Conservation (phyloP, 2,797 vertebrate genomes). For the Halcyon chelicuti region DNA sequence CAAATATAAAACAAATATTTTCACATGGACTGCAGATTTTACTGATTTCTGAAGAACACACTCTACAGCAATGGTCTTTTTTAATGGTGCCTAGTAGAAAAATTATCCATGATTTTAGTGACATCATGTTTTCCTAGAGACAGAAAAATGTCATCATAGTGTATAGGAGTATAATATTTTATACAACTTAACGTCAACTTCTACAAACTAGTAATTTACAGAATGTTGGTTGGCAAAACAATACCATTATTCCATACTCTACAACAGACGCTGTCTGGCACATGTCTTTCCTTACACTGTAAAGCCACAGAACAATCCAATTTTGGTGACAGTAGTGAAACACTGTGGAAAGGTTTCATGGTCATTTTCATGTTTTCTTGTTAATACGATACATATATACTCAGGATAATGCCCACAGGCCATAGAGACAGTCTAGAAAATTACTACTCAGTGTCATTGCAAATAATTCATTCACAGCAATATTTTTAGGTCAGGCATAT, state of each 20-base stretch:
- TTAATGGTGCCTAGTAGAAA: background rate
- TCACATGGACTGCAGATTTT: background rate
- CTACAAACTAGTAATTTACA: background rate
- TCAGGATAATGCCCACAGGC: background rate
- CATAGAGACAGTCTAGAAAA: background rate
- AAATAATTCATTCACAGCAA: constrained; percentile 40
- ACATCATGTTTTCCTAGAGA: background rate
- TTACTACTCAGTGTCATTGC: background rate
- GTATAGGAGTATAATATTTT: background rate
- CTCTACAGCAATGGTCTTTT: background rate
- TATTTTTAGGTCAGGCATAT: constrained; percentile 52
- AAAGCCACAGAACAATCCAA: background rate
- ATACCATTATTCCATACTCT: background rate
- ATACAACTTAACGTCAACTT: background rate
- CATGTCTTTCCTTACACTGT: background rate
- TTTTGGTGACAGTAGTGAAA: background rate
- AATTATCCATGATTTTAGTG: background rate
- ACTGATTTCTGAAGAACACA: background rate
- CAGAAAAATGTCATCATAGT: background rate
- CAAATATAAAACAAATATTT: background rate
- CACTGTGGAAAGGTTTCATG: background rate
- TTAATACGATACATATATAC: background rate
- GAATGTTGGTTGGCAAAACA: background rate
- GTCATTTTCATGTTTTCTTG: background rate
- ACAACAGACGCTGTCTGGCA: background rate